phyloP scores from a whole-genome alignment of 2,888 invertebrate species.

The Choreutis nemorana region DNA sequence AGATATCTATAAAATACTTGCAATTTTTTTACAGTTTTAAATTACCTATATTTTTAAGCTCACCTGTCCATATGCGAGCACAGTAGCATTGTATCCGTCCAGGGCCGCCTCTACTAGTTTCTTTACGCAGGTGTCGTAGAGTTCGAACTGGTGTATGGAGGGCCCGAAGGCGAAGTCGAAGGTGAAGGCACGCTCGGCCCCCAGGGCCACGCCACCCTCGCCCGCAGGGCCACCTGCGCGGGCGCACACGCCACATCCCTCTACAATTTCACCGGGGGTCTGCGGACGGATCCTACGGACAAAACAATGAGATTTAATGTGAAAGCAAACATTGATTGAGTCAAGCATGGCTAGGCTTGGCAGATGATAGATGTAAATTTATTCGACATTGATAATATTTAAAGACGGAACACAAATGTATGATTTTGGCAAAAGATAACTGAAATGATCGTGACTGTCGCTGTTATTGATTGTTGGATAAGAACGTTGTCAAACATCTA shows the following conservation, averaged over 20 bases:
- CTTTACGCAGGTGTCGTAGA: slow-evolving; percentile 87
- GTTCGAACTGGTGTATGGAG: slow-evolving; percentile 72
- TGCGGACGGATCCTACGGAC: slow-evolving; percentile 89
- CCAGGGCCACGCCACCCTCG: slow-evolving; percentile 91
- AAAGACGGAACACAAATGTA: no score
- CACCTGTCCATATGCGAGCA: slow-evolving; percentile 95
- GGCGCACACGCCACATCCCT: slow-evolving; percentile 94
- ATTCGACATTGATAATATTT: no score
- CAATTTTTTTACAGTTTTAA: no score
- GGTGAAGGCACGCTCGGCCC: slow-evolving; percentile 94
- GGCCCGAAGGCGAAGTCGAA: slow-evolving; percentile 96
- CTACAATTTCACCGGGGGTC: slow-evolving; percentile 89
- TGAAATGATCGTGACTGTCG: no score
- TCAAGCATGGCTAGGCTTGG: no score
- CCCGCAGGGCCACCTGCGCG: slow-evolving; percentile 87
- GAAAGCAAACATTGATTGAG: no score
- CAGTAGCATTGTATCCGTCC: slow-evolving; percentile 97
- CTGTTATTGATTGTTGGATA: background rate
- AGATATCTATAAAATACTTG: no score
- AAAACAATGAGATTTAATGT: no score
- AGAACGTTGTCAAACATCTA: background rate
- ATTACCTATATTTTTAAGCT: no score
- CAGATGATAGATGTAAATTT: no score
- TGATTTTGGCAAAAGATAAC: background rate
- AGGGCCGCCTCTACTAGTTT: slow-evolving; percentile 90